A percentile compares a stretch with the other conserved stretches of the same genome.
Evolutionary conservation across 2,797 vertebrate genomes (phyloP).

Genomic region (Telmatherina bonti): DNA sequence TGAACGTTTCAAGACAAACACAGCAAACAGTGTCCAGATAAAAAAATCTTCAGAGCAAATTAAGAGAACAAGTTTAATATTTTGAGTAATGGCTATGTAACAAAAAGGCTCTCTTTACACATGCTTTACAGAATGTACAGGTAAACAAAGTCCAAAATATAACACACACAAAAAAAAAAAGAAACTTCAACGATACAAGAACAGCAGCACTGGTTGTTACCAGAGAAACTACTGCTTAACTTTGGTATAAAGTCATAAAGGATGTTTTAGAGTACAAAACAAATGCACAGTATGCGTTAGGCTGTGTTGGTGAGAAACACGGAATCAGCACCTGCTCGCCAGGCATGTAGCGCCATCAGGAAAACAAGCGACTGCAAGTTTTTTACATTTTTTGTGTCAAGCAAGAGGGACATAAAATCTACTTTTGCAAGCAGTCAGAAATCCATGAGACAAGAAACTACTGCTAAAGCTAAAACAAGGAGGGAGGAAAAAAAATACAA

Average conservation of each 20-base stretch:
- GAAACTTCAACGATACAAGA: conserved; percentile 51
- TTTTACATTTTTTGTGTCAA: conserved; percentile 9
- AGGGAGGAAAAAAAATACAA: neutral
- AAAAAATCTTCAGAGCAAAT: conserved; percentile 9
- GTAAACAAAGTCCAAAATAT: conserved; percentile 71
- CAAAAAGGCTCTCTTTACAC: conserved; percentile 79
- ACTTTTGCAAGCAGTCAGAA: conserved; percentile 15
- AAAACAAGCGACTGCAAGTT: conserved; percentile 13
- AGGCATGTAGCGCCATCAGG: conserved; percentile 16
- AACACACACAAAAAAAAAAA: conserved; percentile 21
- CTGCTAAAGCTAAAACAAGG: neutral
- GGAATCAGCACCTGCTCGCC: conserved; percentile 7
- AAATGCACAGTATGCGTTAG: conserved; percentile 46
- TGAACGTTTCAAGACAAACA: neutral
- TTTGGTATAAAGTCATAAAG: conserved; percentile 82
- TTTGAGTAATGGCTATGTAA: conserved; percentile 80
- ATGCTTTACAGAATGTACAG: conserved; percentile 88
- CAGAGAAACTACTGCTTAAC: conserved; percentile 78
- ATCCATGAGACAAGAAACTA: neutral
- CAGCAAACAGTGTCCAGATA: neutral
- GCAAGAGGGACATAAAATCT: conserved; percentile 10
- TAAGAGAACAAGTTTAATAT: conserved; percentile 81
- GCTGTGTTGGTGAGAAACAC: conserved; percentile 25
- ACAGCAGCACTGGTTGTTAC: conserved; percentile 79
- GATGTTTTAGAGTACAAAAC: conserved; percentile 51